Evolutionary conservation across 2,888 invertebrate genomes (phyloP).

Genomic region (Eristalis arbustorum): DNA sequence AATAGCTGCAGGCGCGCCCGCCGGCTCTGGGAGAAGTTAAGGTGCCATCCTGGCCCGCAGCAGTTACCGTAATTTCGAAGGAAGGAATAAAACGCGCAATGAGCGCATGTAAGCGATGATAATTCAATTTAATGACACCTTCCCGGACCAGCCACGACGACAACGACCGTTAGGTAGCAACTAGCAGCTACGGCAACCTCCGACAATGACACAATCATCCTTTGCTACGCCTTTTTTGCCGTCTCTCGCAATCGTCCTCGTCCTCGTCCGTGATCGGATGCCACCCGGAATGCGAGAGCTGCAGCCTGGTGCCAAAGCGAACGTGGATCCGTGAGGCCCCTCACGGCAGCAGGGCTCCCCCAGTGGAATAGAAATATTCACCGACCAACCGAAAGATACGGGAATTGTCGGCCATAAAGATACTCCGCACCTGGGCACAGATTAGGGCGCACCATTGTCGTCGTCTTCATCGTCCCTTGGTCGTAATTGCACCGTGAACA

Average conservation of each 20-base stretch:
- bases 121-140: constrained; percentile 66
- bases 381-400: constrained; percentile 62
- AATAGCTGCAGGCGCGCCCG: constrained; percentile 10
- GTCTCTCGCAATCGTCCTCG: not conserved
- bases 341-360: constrained; percentile 22
- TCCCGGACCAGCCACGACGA: constrained; percentile 28
- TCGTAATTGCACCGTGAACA: constrained; percentile 65
- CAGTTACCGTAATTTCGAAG: constrained; percentile 50
- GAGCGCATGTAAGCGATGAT: constrained; percentile 66
- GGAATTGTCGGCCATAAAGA: constrained; percentile 61
- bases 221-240: constrained; percentile 3
- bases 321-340: constrained; percentile 1
- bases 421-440: constrained; percentile 64
- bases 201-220: constrained; percentile 42
- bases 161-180: constrained; percentile 27
- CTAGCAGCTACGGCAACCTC: constrained; percentile 19
- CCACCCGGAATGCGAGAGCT: constrained; percentile 31
- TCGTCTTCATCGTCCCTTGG: constrained; percentile 37
- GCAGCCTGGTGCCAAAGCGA: constrained; percentile 47
- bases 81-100: constrained; percentile 64
- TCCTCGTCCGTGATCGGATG: constrained; percentile 30
- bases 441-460: constrained; percentile 30
- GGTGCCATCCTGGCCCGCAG: not conserved
- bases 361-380: constrained; percentile 52
- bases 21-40: not conserved